phyloP scores from a whole-genome alignment of 2,113 vertebrate genomes.

The Cyprinus carpio region DNA sequence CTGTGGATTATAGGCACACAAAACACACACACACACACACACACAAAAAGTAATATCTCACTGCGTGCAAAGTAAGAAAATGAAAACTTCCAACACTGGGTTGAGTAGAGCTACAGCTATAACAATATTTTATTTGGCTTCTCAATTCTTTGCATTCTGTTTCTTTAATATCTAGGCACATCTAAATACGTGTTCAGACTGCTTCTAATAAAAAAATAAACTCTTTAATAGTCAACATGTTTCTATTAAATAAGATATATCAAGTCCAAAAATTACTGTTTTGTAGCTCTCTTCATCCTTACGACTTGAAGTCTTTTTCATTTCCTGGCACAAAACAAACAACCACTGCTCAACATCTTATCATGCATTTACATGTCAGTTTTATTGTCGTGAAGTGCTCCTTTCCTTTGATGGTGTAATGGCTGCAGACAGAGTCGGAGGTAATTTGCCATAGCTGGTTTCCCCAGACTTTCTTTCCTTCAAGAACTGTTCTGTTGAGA shows the following conservation, averaged over 20 bases:
- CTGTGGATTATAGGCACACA: not conserved
- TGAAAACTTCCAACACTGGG: too few species aligned
- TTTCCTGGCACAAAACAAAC: not conserved
- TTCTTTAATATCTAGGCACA: too few species aligned
- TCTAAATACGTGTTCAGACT: too few species aligned
- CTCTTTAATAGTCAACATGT: too few species aligned
- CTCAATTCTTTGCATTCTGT: not conserved
- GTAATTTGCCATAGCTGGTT: conserved; percentile 8
- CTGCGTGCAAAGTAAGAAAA: not conserved
- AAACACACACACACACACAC: too few species aligned
- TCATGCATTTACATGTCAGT: conserved; percentile 17
- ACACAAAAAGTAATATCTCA: not conserved
- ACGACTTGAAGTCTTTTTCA: not conserved
- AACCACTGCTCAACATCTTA: conserved; percentile 11
- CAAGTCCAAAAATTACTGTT: conserved; percentile 47
- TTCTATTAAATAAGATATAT: too few species aligned
- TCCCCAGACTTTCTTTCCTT: conserved; percentile 11
- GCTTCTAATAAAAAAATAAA: not conserved
- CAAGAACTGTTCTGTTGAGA: conserved; percentile 5
- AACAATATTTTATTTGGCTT: conserved; percentile 31
- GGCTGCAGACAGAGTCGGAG: not conserved
- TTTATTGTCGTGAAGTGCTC: not conserved
- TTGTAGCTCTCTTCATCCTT: not conserved
- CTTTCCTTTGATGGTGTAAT: conserved; percentile 15
- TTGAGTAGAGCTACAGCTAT: not conserved